Evolutionary conservation across 2,797 vertebrate genomes (phyloP).

Genomic region (Poeciliopsis infans): DNA sequence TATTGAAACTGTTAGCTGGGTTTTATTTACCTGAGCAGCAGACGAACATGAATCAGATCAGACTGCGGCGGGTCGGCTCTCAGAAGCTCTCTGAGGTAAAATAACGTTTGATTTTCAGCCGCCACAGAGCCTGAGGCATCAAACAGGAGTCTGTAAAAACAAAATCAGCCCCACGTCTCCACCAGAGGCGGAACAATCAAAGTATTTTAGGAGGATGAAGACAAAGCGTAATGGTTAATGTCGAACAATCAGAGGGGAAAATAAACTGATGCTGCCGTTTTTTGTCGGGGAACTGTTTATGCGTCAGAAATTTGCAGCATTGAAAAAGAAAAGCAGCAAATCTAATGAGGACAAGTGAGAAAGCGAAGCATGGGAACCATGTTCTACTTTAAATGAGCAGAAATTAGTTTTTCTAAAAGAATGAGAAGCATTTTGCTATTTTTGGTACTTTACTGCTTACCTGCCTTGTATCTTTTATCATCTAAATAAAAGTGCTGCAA

Average conservation of each 20-base stretch:
- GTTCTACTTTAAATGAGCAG: not conserved
- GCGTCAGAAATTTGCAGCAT: not conserved
- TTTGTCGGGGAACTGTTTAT: not conserved
- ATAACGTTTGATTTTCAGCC: slow-evolving; percentile 12
- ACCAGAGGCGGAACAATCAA: slow-evolving; percentile 9
- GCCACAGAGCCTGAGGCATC: slow-evolving; percentile 6
- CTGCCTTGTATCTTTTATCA: not conserved
- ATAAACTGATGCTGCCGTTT: not conserved
- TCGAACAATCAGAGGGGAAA: not conserved
- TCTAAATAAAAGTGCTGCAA: not conserved
- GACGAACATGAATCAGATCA: slow-evolving; percentile 1
- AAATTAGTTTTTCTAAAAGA: not conserved
- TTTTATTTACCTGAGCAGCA: slow-evolving; percentile 49
- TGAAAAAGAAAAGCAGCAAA: not conserved
- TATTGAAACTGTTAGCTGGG: slow-evolving; percentile 27
- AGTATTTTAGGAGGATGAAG: not conserved
- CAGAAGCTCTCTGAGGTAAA: slow-evolving; percentile 5
- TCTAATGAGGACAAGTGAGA: not conserved
- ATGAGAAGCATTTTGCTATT: not conserved
- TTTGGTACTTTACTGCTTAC: not conserved
- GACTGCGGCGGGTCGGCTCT: slow-evolving; percentile 1
- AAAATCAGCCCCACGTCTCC: not conserved
- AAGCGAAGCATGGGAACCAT: not conserved
- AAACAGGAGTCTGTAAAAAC: slow-evolving; percentile 4
- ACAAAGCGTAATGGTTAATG: not conserved